Conservation (phyloP, 1,140 invertebrate species). For the Coelopa frigida region DNA sequence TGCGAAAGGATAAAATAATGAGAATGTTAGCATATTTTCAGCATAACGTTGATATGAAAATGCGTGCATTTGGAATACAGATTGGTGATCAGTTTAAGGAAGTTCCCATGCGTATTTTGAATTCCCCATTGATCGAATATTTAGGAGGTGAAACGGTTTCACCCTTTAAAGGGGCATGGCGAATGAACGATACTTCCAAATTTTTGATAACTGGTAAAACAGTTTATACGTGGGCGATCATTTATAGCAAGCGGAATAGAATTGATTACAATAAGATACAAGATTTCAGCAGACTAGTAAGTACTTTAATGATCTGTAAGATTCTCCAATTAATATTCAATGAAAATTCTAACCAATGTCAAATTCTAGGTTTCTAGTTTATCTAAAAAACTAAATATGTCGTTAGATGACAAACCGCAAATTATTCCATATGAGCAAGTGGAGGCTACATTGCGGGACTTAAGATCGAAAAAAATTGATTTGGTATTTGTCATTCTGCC, state of each 20-base stretch:
- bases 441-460: conserved; percentile 17
- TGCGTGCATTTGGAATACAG: conserved; percentile 54
- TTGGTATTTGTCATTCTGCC: conserved; percentile 51
- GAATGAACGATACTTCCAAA: conserved; percentile 12
- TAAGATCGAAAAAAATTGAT: conserved; percentile 17
- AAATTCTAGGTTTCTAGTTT: conserved; percentile 6
- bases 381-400: conserved; percentile 3
- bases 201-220: conserved; percentile 16
- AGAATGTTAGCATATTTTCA: conserved; percentile 47
- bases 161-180: conserved; percentile 25
- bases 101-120: conserved; percentile 51
- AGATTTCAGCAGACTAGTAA: neutral
- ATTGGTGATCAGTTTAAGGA: conserved; percentile 50
- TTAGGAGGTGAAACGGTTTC: conserved; percentile 13
- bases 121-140: conserved; percentile 51
- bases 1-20: conserved; percentile 57
- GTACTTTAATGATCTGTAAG: neutral
- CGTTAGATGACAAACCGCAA: conserved; percentile 9
- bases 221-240: conserved; percentile 30
- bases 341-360: no score
- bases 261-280: no score
- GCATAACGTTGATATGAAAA: conserved; percentile 46
- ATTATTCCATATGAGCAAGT: conserved; percentile 20
- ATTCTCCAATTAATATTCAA: no score
- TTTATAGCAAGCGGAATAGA: conserved; percentile 11